phyloP scores from a whole-genome alignment of 1,140 invertebrate species.

The Bombyx mori region ASM3026992v2 NC_085110.1:16798001-16798500 shows the following conservation, averaged over 20 bases:
- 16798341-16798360: slow-evolving; percentile 47
- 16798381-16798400: not conserved
- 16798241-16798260: slow-evolving; percentile 14
- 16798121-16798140: no score
- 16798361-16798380: slow-evolving; percentile 2
- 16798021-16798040: no score
- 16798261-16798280: slow-evolving; percentile 50
- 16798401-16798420: slow-evolving; percentile 8
- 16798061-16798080: no score
- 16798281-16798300: slow-evolving; percentile 60
- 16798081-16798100: no score
- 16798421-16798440: slow-evolving; percentile 6
- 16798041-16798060: no score
- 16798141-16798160: no score
- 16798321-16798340: slow-evolving; percentile 60
- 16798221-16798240: no score
- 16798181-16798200: no score
- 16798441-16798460: slow-evolving; percentile 9
- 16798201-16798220: no score
- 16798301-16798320: slow-evolving; percentile 63
- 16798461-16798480: slow-evolving; percentile 4
- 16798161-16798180: no score
- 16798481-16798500: not conserved
- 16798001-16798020: no score
- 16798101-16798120: no score